Evolutionary conservation across 1,140 invertebrate species (phyloP), one percentile per base, ranked within the genome.

Genomic region (Bicyclus anynana): DNA sequence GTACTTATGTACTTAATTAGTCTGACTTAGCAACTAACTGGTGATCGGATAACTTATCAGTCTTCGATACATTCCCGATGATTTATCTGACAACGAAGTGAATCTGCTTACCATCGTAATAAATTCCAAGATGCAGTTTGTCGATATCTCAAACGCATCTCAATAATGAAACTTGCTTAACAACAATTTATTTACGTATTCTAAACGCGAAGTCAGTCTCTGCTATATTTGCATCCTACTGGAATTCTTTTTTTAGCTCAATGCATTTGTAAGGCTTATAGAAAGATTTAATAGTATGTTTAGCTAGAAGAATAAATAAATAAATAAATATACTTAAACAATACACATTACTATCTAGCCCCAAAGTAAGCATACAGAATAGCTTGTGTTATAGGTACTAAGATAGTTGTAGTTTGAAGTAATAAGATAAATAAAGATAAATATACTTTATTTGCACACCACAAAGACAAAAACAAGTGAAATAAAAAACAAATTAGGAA

Each of bases 41-140:
- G 54, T 62, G 67, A 69, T 55, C 56, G 68, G 57, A 69, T 69
- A 67, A 46, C 62, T 72, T 75, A 75, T 72, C 69, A 53, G 52
- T 29, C 61, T 44, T 33, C 53, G 53, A 68, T 66, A 62, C 42
- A 64, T 59, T 50, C 37, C 14, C 26, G 26, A 49, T 49, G 26
- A 49, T 12, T 49, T 16, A 52, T 52, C 13, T 7, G 33, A 35
- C 18, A n/a, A 13, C 35, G n/a, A 16, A 16, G 21, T 35, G 18
- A 14, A 52, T 40, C 38, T 37, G 33, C 40, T 52, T 40, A 52
- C 35, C 5, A 21, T 40, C 50, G 20, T 20, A 52, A 35, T 16
- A 40, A 40, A 52, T 52, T 52, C 50, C 20, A 37, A 52, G 37
- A 52, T 33, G 50, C 9, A 37, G 20, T 52, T 20, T 40, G 50